These are phyloP conservation scores for Euspilapteryx auroguttella DNA, from an alignment of 2,888 invertebrate species.

Conservation along the genomic window DNA sequence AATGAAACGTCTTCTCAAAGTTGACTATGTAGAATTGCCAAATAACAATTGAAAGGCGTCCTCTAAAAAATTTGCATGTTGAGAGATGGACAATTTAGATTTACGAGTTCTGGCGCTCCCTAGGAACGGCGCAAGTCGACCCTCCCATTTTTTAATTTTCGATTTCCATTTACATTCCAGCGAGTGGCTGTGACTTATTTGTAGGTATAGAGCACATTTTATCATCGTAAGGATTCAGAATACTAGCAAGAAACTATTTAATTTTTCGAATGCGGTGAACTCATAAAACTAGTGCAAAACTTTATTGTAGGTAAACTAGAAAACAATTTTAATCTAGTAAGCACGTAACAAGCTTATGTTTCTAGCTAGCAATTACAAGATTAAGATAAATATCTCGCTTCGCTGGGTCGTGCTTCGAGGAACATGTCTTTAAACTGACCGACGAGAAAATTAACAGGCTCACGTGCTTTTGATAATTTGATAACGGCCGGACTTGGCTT, in stretches of 20 bases:
- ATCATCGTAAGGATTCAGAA: too few relatives aligned
- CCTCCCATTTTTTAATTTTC: constrained; percentile 58
- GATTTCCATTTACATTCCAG: constrained; percentile 55
- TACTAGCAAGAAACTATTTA: too few relatives aligned
- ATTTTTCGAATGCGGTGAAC: too few relatives aligned
- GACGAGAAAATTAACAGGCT: constrained; percentile 47
- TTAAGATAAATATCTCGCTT: constrained; percentile 25
- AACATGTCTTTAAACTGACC: constrained; percentile 51
- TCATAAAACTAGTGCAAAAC: too few relatives aligned
- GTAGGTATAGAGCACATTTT: too few relatives aligned
- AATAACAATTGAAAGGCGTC: constrained; percentile 1
- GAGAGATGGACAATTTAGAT: constrained; percentile 57
- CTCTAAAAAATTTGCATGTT: constrained; percentile 44
- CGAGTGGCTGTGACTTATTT: constrained; percentile 26
- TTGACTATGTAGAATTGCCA: too few relatives aligned
- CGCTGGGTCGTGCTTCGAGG: constrained; percentile 34
- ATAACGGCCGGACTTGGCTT: constrained; percentile 37
- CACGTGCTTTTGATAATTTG: constrained; percentile 58
- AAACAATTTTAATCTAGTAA: constrained; percentile 11
- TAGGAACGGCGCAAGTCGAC: constrained; percentile 32
- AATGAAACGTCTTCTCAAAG: too few relatives aligned
- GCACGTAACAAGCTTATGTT: constrained; percentile 25
- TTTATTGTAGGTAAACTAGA: too few relatives aligned
- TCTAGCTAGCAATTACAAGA: constrained; percentile 41
- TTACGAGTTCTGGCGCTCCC: constrained; percentile 46